Percentiles rank a stretch among this genome's conserved stretches.
These are phyloP conservation scores for Penaeus vannamei DNA, from an alignment of 1,140 invertebrate species.

Conservation along the genomic window DNA sequence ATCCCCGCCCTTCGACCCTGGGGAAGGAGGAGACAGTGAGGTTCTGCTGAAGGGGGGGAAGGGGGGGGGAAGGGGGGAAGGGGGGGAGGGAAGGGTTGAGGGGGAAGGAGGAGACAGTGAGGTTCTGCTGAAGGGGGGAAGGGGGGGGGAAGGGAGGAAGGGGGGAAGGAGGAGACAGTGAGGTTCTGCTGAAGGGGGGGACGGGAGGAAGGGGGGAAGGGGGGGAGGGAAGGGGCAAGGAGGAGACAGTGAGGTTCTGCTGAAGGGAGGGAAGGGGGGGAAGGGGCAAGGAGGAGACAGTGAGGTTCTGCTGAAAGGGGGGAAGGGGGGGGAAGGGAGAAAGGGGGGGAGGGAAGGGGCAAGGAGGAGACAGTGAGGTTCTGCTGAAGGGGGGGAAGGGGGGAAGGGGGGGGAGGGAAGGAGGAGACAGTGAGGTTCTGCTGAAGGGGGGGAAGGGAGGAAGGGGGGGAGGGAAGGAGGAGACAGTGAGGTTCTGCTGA, in stretches of 20 bases:
- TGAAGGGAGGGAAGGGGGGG: not conserved
- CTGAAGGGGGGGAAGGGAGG: conserved; percentile 17
- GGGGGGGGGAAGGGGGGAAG: conserved; percentile 5
- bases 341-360: not conserved
- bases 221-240: conserved; percentile 1
- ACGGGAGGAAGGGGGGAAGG: not conserved
- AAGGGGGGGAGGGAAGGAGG: too few species aligned
- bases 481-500: too few species aligned
- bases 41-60: not conserved
- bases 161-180: not conserved
- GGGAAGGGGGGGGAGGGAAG: conserved; percentile 27
- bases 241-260: not conserved
- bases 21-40: conserved; percentile 9
- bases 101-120: not conserved
- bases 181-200: not conserved
- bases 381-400: not conserved
- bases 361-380: too few species aligned
- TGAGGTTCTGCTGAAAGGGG: not conserved
- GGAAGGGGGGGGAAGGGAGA: not conserved
- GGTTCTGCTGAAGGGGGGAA: conserved; percentile 3
- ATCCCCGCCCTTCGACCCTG: conserved; percentile 66
- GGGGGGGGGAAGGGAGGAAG: not conserved
- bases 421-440: not conserved
- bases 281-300: not conserved
- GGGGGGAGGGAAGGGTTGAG: not conserved